Evolutionary conservation across 92 coral and sea anemone species (phyloP), one percentile per base, ranked within the genome.

Genomic region (Phenganax subtilis): DNA sequence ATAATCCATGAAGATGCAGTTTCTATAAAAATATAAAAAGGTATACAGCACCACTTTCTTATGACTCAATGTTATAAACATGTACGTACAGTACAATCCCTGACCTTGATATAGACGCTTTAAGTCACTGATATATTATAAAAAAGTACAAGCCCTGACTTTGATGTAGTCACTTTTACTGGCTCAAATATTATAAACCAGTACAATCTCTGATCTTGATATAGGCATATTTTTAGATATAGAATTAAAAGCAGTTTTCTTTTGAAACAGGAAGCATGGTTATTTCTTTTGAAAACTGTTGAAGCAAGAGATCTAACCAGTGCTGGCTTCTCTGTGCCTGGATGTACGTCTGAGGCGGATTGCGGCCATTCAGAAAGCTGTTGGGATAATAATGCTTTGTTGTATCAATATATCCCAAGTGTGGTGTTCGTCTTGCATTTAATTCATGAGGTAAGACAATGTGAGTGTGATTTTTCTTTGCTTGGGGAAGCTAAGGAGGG

Each of bases 361-460:
- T 28, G 28, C 8, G 47, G 47, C 31, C 44, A 58, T 66, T 82
- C 51, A 31, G 10, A 73, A 17, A 66, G 31, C 47, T 92, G 89
- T 64, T 69, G 90, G 60, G 87, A 94, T 72, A 80, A 82, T 53
- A 84, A 84, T 64, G 90, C 97, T 44, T 85, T 85, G 54, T 75
- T 94, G 68, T 85, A 86, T 77, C 88, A 81, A 53, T 76, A 90
- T 63, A 57, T 85, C 12, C 92, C 97, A 31, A 85, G 92, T 10
- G 87, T 94, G 64, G 80, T 94, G 82, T 90, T 91, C 81, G 94
- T 93, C 9, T 90, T 92, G 88, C 97, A 91, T 69, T 82, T 94
- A 80, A 80, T 94, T 52, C 90, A 94, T 57, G 98, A 93, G 98
- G 98, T 92, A 84, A 66, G 55, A 52, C 51, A 14, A 20, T 59